A percentile compares a stretch with the other conserved stretches of the same genome.
These are phyloP conservation scores for Formica aserva DNA, from an alignment of 2,888 invertebrate genomes.

Conservation along the genomic window DNA sequence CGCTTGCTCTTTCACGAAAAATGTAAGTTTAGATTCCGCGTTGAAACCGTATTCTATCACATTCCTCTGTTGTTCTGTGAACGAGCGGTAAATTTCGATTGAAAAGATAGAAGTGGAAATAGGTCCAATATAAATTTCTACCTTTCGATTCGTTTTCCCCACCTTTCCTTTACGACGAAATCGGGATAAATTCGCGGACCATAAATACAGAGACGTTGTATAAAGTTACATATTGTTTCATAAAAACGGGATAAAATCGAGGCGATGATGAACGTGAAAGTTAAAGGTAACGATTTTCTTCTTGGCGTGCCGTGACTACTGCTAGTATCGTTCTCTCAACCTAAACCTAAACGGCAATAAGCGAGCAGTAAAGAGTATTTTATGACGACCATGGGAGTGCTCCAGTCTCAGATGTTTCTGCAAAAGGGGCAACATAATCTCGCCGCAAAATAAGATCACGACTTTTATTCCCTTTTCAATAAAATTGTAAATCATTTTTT, in stretches of 20 bases:
- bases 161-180: slow-evolving; percentile 65
- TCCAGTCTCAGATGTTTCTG: slow-evolving; percentile 43
- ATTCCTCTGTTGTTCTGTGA: slow-evolving; percentile 12
- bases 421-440: slow-evolving; percentile 40
- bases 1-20: not conserved
- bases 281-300: slow-evolving; percentile 32
- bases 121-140: slow-evolving; percentile 74
- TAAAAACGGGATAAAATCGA: slow-evolving; percentile 44
- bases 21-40: not conserved
- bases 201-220: slow-evolving; percentile 76
- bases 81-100: slow-evolving; percentile 55
- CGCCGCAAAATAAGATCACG: slow-evolving; percentile 19
- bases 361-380: slow-evolving; percentile 66
- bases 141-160: slow-evolving; percentile 44
- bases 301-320: slow-evolving; percentile 64
- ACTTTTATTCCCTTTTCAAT: slow-evolving; percentile 31
- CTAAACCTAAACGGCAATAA: slow-evolving; percentile 71
- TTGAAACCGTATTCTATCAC: slow-evolving; percentile 6
- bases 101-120: slow-evolving; percentile 56
- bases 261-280: slow-evolving; percentile 37
- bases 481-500: not conserved
- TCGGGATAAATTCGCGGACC: slow-evolving; percentile 76
- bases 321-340: slow-evolving; percentile 54
- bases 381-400: slow-evolving; percentile 63
- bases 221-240: slow-evolving; percentile 69